Conservation (phyloP, 2,113 vertebrate genomes). For the Paraplagusia blochii region DNA sequence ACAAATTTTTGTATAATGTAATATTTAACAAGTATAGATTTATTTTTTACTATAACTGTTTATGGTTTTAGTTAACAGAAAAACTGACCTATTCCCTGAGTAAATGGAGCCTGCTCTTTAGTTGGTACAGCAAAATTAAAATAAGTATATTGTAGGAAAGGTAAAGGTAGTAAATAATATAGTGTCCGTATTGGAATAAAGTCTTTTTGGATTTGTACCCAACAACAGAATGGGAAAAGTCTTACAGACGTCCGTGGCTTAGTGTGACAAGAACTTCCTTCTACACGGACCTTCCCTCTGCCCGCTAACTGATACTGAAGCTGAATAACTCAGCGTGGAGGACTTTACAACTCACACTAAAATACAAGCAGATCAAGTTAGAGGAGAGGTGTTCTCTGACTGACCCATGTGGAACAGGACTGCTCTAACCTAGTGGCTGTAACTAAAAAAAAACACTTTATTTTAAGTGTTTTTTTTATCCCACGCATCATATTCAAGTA, state of each 20-base stretch:
- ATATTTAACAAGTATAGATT: too few species aligned
- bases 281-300: slow-evolving; percentile 50
- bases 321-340: slow-evolving; percentile 53
- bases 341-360: slow-evolving; percentile 57
- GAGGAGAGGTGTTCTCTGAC: slow-evolving; percentile 44
- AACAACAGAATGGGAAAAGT: slow-evolving; percentile 15
- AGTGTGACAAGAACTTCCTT: slow-evolving; percentile 40
- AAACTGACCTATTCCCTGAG: too few species aligned
- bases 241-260: slow-evolving; percentile 37
- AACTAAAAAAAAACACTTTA: too few species aligned
- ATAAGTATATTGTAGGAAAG: too few species aligned
- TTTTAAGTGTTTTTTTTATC: too few species aligned
- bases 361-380: slow-evolving; percentile 24
- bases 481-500: too few species aligned
- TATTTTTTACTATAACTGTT: too few species aligned
- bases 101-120: too few species aligned
- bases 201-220: not conserved
- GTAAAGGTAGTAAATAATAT: too few species aligned
- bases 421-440: not conserved
- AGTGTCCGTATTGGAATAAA: slow-evolving; percentile 2
- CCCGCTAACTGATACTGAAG: slow-evolving; percentile 50
- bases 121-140: too few species aligned
- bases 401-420: slow-evolving; percentile 47
- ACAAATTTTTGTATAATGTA: too few species aligned
- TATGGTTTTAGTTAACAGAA: too few species aligned